A percentile compares a stretch with the other conserved stretches of the same genome.
phyloP scores from a whole-genome alignment of 2,113 vertebrate genomes.

The Forbesichthys papilliferus region DNA sequence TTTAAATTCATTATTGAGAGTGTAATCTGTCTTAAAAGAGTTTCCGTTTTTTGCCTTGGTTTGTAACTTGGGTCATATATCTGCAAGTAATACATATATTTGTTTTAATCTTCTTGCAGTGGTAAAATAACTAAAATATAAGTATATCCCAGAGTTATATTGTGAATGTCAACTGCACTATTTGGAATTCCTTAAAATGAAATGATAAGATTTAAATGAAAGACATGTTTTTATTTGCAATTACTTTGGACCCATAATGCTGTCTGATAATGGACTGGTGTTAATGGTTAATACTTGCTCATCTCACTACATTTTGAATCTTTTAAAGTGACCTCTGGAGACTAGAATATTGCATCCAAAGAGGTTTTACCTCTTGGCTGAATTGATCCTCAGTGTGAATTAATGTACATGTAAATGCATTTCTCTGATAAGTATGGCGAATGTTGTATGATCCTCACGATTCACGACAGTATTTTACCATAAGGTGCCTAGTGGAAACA shows the following conservation, averaged over 20 bases:
- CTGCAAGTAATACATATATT: constrained; percentile 1
- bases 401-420: constrained; percentile 46
- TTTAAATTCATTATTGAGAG: background rate
- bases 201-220: too few species aligned
- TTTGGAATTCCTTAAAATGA: background rate
- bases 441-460: constrained; percentile 39
- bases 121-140: too few species aligned
- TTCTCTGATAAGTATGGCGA: constrained; percentile 34
- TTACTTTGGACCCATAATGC: background rate
- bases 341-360: constrained; percentile 16
- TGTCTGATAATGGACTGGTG: background rate
- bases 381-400: constrained; percentile 25
- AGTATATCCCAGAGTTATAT: background rate
- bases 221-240: background rate
- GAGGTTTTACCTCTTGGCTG: constrained; percentile 16
- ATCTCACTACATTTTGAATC: constrained; percentile 27
- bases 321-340: constrained; percentile 36
- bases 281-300: constrained; percentile 8
- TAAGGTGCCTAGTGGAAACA: constrained; percentile 72
- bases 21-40: background rate
- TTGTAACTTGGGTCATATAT: background rate
- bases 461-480: constrained; percentile 45
- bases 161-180: background rate
- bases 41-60: background rate
- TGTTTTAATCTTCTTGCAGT: background rate